Base-by-base conservation (phyloP, 2,113 vertebrate species). In the Geococcyx californianus region DNA sequence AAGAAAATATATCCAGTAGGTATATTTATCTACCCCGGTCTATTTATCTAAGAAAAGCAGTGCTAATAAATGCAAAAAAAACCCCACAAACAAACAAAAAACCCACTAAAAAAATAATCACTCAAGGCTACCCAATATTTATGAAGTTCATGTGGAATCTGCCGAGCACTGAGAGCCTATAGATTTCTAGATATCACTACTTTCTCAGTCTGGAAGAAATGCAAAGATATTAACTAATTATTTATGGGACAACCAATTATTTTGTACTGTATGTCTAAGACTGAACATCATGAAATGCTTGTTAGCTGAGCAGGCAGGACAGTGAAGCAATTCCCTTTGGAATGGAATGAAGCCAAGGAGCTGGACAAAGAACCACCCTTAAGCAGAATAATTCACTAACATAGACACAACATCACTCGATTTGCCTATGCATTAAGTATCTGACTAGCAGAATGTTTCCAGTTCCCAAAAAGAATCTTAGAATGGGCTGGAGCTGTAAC, bases 281-380 rank as follows among this genome's bases (percentile, higher is more conserved):
- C 49, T 29, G 58, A 93, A 91, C 25, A 87, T 87, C 40, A 91
- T 54, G 10, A 95, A 91, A 79, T 73, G 10, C 49, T 79, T 87
- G 62, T 58, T 87, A 94, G 81, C 60, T 93, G 73, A 95, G 74
- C 40, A 85, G 89, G 81, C 33, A 94, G n/a, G 42, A 79, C 23
- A 80, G 90, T 59, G 47, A 8, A 92, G 38, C 51, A 96, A 77
- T 51, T 93, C 44, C 62, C 58, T 72, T 56, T 73, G 17, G 58
- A 93, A 75, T 16, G 40, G 45, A 91, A 87, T 0, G 7, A 89
- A 91, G 77, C 31, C 58, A 87, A 89, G 16, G 19, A 87, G 25
- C 13, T 72, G 17, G 38, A 79, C 1, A 4, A 44, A 93, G 44
- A 84, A 87, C 54, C 9, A 18, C 17, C 16, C 28, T 87, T 76